A percentile compares a stretch with the other conserved stretches of the same genome.
These are phyloP conservation scores for Nyctibius bracteatus DNA, from an alignment of 2,113 vertebrate genomes.

Conservation along the genomic window DNA sequence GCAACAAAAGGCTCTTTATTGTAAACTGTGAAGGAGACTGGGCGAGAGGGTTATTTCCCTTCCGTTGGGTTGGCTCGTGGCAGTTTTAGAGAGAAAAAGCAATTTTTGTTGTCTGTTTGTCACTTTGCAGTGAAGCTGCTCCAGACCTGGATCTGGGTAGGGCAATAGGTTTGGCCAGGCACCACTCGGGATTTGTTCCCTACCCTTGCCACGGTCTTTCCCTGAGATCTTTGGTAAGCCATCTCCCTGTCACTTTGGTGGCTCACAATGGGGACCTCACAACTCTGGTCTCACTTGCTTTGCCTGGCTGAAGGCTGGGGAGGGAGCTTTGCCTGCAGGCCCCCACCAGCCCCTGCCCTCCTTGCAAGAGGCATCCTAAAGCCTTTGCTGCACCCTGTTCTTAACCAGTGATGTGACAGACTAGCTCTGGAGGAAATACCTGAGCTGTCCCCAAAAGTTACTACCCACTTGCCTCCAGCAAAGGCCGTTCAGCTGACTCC, in stretches of 20 bases:
- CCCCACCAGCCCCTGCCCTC: background rate
- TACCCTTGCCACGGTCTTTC: background rate
- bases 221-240: background rate
- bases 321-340: background rate
- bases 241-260: background rate
- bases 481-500: background rate
- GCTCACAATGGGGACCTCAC: background rate
- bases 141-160: background rate
- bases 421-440: background rate
- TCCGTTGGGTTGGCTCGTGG: background rate
- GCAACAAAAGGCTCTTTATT: conserved; percentile 47
- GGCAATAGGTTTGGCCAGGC: background rate
- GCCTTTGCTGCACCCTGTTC: background rate
- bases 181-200: fast-evolving
- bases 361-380: background rate
- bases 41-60: background rate
- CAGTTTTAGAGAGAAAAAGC: background rate
- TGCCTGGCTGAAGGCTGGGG: background rate
- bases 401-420: background rate
- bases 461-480: background rate
- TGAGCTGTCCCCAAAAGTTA: background rate
- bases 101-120: background rate
- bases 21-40: background rate
- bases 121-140: background rate
- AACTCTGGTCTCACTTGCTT: background rate